These are phyloP conservation scores for Morbakka virulenta DNA, from an alignment of 30 jellyfish, hydroid and myxozoan genomes.

Conservation along the genomic window DNA sequence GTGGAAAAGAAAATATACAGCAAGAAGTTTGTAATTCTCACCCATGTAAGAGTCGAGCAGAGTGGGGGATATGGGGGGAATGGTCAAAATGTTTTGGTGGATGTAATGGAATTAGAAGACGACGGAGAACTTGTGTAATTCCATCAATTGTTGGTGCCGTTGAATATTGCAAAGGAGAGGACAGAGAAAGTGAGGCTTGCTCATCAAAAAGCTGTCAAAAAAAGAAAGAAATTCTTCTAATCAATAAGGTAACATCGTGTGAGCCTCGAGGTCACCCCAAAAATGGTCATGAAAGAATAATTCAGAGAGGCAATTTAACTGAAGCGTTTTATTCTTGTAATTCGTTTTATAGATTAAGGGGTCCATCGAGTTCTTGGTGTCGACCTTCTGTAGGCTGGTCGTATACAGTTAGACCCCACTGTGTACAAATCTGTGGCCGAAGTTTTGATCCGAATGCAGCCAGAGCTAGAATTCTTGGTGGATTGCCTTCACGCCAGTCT, in stretches of 20 bases:
- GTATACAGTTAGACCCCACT: constrained; percentile 57
- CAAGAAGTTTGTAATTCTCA: constrained; percentile 55
- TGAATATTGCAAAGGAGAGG: constrained; percentile 69
- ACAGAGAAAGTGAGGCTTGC: constrained; percentile 55
- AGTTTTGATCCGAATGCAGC: constrained; percentile 41
- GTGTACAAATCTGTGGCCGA: constrained; percentile 90
- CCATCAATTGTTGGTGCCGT: constrained; percentile 62
- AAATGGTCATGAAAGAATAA: constrained; percentile 68
- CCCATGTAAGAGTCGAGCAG: constrained; percentile 65
- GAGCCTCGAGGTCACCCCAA: constrained; percentile 56
- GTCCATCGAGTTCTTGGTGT: constrained; percentile 51
- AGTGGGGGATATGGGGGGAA: constrained; percentile 91
- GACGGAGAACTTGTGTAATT: constrained; percentile 63
- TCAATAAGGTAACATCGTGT: constrained; percentile 42
- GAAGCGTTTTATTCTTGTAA: constrained; percentile 77
- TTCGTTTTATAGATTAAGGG: constrained; percentile 71
- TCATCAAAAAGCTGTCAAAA: constrained; percentile 45
- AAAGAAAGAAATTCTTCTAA: constrained; percentile 45
- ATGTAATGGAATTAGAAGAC: constrained; percentile 60
- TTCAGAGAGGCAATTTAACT: constrained; percentile 42
- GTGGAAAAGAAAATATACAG: constrained; percentile 70
- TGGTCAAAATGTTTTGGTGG: constrained; percentile 83
- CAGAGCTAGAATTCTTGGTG: constrained; percentile 90
- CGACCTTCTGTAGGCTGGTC: constrained; percentile 76
- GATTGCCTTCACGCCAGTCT: constrained; percentile 60